Evolutionary conservation across 2,888 invertebrate species (phyloP), one percentile per base, ranked within the genome.

Genomic region (Platycnemis pennipes): DNA sequence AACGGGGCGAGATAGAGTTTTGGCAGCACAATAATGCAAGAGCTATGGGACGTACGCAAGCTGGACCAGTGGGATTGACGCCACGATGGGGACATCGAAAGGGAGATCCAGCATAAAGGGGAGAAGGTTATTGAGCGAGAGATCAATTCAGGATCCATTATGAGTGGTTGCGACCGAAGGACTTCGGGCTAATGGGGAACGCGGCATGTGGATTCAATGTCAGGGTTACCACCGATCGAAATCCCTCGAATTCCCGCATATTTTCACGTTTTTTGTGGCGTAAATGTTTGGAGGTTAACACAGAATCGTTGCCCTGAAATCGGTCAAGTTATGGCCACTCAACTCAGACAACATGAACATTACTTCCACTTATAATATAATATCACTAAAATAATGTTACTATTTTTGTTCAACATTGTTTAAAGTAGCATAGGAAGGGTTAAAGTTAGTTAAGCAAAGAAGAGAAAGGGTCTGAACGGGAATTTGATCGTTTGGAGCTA

Each of bases 1-100:
- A 87, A 87, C 46, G 87, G 46, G 87, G 87, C 45, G 87, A 87
- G 87, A 87, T 87, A 46, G 22, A 26, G 46, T 44, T 77, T 87
- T 87, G 87, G 45, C 87, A 42, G 46, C 87, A 46, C 26, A 13
- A 19, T 77, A 77, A 87, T 45, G 45, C n/a, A n/a, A 45, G n/a
- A 46, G 46, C 86, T 42, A 42, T 86, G 11, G 86, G 22, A 42
- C 44, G 37, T 13, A 45, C 37, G 87, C 46, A 46, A 7, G 8
- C 77, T 13, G 13, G 19, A n/a, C 22, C 5, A 44, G 22, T 16
- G 86, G 3, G 45, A 8, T 5, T 5, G 86, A n/a, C 13, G 42
- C 44, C 5, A 19, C 46, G 26, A 7, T 11, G 46, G 45, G 26
- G 87, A 26, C 26, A 26, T 0, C 2, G 44, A 86, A 42, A 2